Conservation (phyloP, 2,797 vertebrate genomes). For the Sylvilagus floridanus region DNA sequence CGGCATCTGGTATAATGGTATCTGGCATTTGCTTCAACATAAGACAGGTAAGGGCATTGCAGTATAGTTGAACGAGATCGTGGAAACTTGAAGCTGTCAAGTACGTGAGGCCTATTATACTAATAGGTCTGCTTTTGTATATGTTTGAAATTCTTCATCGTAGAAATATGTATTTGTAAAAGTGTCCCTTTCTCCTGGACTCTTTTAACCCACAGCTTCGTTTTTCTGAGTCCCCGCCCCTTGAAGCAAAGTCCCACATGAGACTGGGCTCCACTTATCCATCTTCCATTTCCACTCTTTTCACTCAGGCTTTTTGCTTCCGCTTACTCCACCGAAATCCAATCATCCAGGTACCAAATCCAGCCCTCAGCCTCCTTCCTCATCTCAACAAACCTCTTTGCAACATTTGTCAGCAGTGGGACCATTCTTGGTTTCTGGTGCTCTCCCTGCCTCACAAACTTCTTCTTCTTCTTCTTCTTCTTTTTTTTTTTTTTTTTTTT, state of each 20-base stretch:
- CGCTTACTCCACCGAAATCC: neutral
- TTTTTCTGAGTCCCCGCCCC: neutral
- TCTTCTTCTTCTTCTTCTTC: neutral
- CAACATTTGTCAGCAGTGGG: neutral
- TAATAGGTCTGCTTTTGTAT: neutral
- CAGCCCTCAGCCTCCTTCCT: neutral
- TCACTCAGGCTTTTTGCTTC: neutral
- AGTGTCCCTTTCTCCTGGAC: neutral
- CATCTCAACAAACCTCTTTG: neutral
- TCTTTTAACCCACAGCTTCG: neutral
- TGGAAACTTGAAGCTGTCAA: neutral
- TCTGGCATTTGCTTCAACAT: conserved; percentile 52
- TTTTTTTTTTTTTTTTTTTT: too few species aligned
- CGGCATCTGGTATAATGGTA: neutral
- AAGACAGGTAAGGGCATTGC: neutral
- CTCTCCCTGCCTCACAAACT: neutral
- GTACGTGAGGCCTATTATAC: neutral
- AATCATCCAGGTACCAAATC: neutral
- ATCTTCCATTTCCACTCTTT: neutral
- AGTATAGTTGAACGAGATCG: neutral
- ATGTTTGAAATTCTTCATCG: neutral
- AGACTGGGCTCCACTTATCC: neutral
- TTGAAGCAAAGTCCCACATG: neutral
- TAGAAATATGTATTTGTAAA: conserved; percentile 1
- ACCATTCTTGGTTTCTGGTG: neutral